Conservation (phyloP, 2,113 vertebrate species). For the Anhinga rufa region DNA sequence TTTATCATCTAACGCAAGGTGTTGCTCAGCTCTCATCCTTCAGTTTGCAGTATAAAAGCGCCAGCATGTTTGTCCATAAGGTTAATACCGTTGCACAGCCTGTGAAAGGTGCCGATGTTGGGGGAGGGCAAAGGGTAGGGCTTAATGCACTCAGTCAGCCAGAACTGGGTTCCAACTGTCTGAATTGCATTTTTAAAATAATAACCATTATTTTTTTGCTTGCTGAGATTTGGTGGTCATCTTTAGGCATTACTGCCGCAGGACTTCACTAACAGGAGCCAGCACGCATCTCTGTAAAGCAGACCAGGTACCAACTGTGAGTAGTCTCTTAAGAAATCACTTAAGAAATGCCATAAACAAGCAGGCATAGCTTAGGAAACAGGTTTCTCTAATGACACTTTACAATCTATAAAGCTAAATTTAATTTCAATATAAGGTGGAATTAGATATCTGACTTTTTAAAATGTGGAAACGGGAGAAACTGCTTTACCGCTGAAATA, state of each 20-base stretch:
- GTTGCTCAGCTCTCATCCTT: conserved; percentile 21
- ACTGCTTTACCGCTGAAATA: neutral
- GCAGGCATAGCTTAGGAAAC: neutral
- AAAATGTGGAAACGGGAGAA: neutral
- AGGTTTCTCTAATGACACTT: neutral
- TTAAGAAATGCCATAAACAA: neutral
- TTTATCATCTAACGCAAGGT: conserved; percentile 26
- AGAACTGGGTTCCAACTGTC: neutral
- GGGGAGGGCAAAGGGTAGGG: neutral
- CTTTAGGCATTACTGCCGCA: neutral
- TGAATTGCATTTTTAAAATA: neutral
- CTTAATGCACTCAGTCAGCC: neutral
- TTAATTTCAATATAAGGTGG: neutral
- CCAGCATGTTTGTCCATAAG: neutral
- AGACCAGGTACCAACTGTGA: neutral
- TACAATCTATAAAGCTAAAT: neutral
- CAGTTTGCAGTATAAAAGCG: neutral
- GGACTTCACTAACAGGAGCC: neutral
- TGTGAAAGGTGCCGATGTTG: neutral
- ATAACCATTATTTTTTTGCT: neutral
- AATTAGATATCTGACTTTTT: neutral
- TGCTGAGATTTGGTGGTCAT: neutral
- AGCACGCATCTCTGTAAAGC: neutral
- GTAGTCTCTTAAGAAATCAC: neutral
- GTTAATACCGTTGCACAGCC: neutral